These are phyloP conservation scores for Philopedon plagiatum DNA, from an alignment of 2,888 invertebrate genomes.

Conservation along the genomic window DNA sequence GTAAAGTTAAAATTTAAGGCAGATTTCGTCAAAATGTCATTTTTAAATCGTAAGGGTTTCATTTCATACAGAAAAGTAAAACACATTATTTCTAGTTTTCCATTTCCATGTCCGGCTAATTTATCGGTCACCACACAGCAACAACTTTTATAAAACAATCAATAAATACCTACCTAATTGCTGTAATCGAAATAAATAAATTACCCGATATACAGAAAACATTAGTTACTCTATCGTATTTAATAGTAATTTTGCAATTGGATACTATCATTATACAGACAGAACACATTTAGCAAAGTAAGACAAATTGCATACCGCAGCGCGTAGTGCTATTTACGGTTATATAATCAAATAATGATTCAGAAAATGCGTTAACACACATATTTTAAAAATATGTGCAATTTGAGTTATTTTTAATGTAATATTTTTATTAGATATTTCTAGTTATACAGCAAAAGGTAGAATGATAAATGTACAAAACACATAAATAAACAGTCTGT, in stretches of 20 bases:
- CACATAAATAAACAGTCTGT: too few relatives aligned
- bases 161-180: not conserved
- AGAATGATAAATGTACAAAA: too few relatives aligned
- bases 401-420: not conserved
- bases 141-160: not conserved
- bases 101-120: not conserved
- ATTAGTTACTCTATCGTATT: conserved; percentile 4
- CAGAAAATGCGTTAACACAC: not conserved
- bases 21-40: too few relatives aligned
- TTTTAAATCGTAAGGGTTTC: too few relatives aligned
- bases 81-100: not conserved
- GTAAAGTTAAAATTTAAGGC: too few relatives aligned
- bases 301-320: not conserved
- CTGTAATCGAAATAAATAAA: conserved; percentile 13
- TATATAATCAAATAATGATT: not conserved
- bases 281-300: not conserved
- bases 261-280: conserved; percentile 9
- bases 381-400: not conserved
- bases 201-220: conserved; percentile 11
- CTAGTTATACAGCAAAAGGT: too few relatives aligned
- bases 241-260: conserved; percentile 19
- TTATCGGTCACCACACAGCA: not conserved
- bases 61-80: too few relatives aligned
- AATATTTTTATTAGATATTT: not conserved
- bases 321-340: not conserved